A percentile compares a stretch with the other conserved stretches of the same genome.
Conservation (phyloP, 2,113 vertebrate genomes). For the Eretmochelys imbricata region DNA sequence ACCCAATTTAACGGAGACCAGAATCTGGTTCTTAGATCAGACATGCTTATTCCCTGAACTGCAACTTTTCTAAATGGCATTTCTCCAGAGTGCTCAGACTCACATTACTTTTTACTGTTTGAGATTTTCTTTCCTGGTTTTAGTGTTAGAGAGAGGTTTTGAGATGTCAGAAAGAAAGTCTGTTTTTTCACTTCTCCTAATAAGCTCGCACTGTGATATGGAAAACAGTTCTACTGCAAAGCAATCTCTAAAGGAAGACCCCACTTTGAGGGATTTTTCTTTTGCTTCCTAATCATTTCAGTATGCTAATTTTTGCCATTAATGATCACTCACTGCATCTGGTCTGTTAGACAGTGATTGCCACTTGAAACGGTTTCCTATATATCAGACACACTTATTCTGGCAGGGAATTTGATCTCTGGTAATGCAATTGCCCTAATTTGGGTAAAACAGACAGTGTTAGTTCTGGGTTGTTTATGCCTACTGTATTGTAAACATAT, state of each 20-base stretch:
- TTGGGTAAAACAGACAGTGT: neutral
- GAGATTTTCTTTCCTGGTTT: neutral
- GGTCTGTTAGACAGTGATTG: neutral
- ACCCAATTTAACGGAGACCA: neutral
- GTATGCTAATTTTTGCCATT: neutral
- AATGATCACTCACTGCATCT: neutral
- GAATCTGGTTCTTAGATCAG: neutral
- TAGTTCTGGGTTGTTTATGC: neutral
- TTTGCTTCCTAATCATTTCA: neutral
- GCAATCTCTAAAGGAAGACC: neutral
- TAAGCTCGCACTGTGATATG: neutral
- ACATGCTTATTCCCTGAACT: neutral
- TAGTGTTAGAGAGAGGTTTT: neutral
- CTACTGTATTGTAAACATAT: neutral
- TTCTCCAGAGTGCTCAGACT: rapidly evolving
- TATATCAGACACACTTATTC: neutral
- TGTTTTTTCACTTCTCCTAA: neutral
- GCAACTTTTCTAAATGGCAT: neutral
- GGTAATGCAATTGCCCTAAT: rapidly evolving
- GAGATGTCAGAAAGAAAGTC: neutral
- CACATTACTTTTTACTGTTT: neutral
- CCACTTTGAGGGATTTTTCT: neutral
- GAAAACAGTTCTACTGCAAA: neutral
- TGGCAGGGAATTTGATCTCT: neutral
- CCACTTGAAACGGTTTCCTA: neutral